Evolutionary conservation across 2,113 vertebrate genomes (phyloP), one percentile per base, ranked within the genome.

Genomic region (Athene noctua): DNA sequence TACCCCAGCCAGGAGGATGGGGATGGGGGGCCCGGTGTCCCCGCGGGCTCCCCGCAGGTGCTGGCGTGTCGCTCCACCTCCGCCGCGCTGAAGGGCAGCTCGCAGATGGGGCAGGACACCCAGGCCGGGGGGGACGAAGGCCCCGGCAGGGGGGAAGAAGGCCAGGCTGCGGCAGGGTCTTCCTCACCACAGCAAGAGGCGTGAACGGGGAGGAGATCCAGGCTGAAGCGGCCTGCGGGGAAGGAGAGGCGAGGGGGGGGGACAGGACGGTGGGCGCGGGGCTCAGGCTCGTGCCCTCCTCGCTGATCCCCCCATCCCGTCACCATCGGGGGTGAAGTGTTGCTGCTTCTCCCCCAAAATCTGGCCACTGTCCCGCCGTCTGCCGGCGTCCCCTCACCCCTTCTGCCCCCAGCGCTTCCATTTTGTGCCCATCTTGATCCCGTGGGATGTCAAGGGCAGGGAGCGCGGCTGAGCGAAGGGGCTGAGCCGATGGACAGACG

Each of bases 11-110:
- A 4, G 40, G 32, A n/a, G 27, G 44, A 12, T 4, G 44, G 71
- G 40, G 52, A 79, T 4, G 11, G 18, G 30, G 57, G 3, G 8
- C 26, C 34, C 34, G 13, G 44, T 32, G 38, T n/a, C 25, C 32
- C 78, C 5, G 27, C 21, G n/a, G 8, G 55, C 47, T 98, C 98
- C 8, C 97, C 96, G 5, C 98, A 98, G 36, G 66, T 30, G 81
- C 98, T 98, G 97, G 97, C 97, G 15, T 98, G 98, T 47, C 71
- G 86, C 49, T 98, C 97, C 36, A 98, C 94, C 72, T 97, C 96
- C 34, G 57, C 63, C 15, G 57, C 3, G 1, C 72, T 36, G 77
- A 98, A 98, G 6, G 65, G 92, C 67, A 96, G 84, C 70, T 94
- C 82, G 26, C 98, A 98, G 51, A 98, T 88, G 38, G 98, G 98